Conservation (phyloP, 2,888 invertebrate species). For the Lepidochrysops patricia region DNA sequence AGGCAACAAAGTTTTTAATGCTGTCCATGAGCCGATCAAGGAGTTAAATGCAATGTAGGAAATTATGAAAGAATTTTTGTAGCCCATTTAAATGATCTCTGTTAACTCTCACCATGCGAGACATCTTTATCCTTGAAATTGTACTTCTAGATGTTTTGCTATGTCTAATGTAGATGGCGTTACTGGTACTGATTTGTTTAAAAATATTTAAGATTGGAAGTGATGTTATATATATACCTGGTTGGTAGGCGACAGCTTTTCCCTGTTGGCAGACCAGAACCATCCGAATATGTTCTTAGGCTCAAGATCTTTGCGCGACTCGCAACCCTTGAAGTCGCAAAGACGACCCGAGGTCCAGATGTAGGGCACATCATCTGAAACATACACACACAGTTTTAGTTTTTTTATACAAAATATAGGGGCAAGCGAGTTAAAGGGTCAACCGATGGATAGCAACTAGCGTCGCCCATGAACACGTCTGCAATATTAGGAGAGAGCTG, state of each 20-base stretch:
- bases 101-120: not conserved
- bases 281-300: slow-evolving; percentile 90
- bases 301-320: slow-evolving; percentile 87
- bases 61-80: not conserved
- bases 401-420: too few relatives aligned
- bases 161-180: not conserved
- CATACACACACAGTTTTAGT: not conserved
- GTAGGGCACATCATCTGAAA: slow-evolving; percentile 88
- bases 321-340: slow-evolving; percentile 95
- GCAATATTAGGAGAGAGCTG: too few relatives aligned
- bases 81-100: not conserved
- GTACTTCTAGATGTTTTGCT: not conserved
- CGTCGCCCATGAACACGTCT: too few relatives aligned
- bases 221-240: slow-evolving; percentile 50
- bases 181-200: not conserved
- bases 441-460: too few relatives aligned
- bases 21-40: too few relatives aligned
- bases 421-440: too few relatives aligned
- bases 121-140: not conserved
- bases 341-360: slow-evolving; percentile 95
- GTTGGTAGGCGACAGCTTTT: slow-evolving; percentile 89
- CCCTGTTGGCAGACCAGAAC: slow-evolving; percentile 95
- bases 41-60: too few relatives aligned
- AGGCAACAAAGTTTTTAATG: too few relatives aligned
- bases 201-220: too few relatives aligned